Evolutionary conservation across 2,113 vertebrate genomes (phyloP), one percentile per base, ranked within the genome.

Genomic region (Phaethornis superciliosus): DNA sequence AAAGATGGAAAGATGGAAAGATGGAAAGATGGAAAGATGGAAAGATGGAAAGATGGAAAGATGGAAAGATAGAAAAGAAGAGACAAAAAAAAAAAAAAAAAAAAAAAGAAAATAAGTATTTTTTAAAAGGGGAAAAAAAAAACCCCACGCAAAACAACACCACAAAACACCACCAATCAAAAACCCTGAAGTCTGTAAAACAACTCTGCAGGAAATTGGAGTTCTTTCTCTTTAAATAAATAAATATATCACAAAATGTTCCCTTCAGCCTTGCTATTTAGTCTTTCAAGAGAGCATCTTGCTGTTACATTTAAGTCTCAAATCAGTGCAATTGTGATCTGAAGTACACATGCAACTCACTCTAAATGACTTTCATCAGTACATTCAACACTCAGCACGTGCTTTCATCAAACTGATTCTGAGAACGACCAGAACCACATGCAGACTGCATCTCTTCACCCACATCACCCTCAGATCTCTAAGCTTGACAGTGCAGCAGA

Each of bases 311-410:
- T 80, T 64, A 81, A 70, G 46, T 77, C 58, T 74, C 85, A 87
- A 87, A 35, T 96, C 88, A 91, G 56, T 46, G 54, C 46, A 82
- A 87, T 18, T 90, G 89, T 89, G 65, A 95, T 78, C 33, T 76
- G 88, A 85, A 90, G 52, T 21, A 51, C 62, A 59, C 9, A 6
- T 44, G 49, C 46, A 85, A 75, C 85, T 81, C 32, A 7, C 44
- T 77, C 15, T 55, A 85, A 85, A 85, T 70, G 8, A 68, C 26
- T 74, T 71, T n/a, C 59, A 74, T 88, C 71, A 86, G 72, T 49
- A 86, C 30, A 54, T 75, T 91, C 85, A 89, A 63, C 26, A 37
- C 27, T 52, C 40, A 58, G 20, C 60, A 91, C 1, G 4, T 4
- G 3, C 17, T 28, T 83, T 47, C 54, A 88, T 74, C 72, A 80